Percentiles rank a stretch among this genome's conserved stretches.
Evolutionary conservation across 2,888 invertebrate genomes (phyloP).

Genomic region (Morpho achilles): DNA sequence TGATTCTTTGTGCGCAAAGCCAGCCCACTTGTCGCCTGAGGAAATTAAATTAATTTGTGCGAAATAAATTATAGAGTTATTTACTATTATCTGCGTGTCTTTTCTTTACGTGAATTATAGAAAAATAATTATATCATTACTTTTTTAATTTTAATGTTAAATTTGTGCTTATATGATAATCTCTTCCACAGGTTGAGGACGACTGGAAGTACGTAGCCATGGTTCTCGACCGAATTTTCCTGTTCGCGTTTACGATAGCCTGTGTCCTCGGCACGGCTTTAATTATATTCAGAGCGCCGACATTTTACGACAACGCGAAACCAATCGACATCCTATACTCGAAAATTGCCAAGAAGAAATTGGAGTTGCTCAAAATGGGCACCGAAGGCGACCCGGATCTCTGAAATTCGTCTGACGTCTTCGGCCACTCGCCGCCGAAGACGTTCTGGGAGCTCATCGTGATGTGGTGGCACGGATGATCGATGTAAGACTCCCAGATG

Average conservation of each 20-base stretch:
- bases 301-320: slow-evolving; percentile 93
- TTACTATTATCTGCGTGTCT: too few relatives aligned
- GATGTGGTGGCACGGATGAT: slow-evolving; percentile 80
- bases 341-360: slow-evolving; percentile 94
- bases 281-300: slow-evolving; percentile 94
- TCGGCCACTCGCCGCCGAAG: slow-evolving; percentile 84
- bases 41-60: too few relatives aligned
- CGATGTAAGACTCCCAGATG: slow-evolving; percentile 64
- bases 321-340: slow-evolving; percentile 94
- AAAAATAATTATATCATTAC: not conserved
- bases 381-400: slow-evolving; percentile 84
- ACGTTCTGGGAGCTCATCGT: slow-evolving; percentile 80
- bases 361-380: slow-evolving; percentile 93
- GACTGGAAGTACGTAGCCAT: slow-evolving; percentile 99
- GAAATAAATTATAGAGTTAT: too few relatives aligned
- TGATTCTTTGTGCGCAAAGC: too few relatives aligned
- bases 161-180: not conserved
- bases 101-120: not conserved
- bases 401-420: slow-evolving; percentile 84
- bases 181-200: slow-evolving; percentile 88
- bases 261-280: slow-evolving; percentile 94
- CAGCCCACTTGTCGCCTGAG: too few relatives aligned
- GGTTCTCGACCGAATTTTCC: slow-evolving; percentile 97
- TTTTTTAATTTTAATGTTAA: not conserved
- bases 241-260: slow-evolving; percentile 96